Conservation (phyloP, 92 coral and sea anemone species). For the Meandrina meandrites region DNA sequence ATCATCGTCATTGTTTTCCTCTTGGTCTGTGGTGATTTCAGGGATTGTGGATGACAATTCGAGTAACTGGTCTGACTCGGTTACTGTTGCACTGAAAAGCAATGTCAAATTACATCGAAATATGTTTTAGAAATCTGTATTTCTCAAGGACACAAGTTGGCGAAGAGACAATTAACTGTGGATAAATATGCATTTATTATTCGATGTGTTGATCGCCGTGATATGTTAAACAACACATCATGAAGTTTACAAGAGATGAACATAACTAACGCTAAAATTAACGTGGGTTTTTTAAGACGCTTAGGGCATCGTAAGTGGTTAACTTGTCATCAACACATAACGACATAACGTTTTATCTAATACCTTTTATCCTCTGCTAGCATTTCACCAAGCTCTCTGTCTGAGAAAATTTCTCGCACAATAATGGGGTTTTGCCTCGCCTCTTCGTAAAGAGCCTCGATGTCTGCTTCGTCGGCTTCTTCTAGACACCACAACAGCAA, state of each 20-base stretch:
- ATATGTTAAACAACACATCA: too few species aligned
- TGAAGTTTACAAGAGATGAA: too few species aligned
- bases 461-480: conserved; percentile 62
- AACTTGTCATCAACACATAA: too few species aligned
- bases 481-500: conserved; percentile 75
- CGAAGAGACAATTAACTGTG: too few species aligned
- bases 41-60: neutral
- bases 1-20: neutral
- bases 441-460: conserved; percentile 34
- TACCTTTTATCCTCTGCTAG: conserved; percentile 14
- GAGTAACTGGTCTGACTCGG: neutral
- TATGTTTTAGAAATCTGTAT: neutral
- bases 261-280: too few species aligned
- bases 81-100: neutral
- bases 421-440: conserved; percentile 22
- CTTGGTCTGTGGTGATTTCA: neutral
- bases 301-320: too few species aligned
- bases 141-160: neutral
- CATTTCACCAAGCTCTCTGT: neutral
- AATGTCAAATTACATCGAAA: neutral
- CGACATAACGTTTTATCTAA: too few species aligned
- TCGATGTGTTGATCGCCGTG: too few species aligned
- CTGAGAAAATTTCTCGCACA: conserved; percentile 5
- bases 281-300: too few species aligned
- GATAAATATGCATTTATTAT: too few species aligned